These are phyloP conservation scores for Gari tellinella DNA, from an alignment of 2,888 invertebrate genomes.

Conservation along the genomic window DNA sequence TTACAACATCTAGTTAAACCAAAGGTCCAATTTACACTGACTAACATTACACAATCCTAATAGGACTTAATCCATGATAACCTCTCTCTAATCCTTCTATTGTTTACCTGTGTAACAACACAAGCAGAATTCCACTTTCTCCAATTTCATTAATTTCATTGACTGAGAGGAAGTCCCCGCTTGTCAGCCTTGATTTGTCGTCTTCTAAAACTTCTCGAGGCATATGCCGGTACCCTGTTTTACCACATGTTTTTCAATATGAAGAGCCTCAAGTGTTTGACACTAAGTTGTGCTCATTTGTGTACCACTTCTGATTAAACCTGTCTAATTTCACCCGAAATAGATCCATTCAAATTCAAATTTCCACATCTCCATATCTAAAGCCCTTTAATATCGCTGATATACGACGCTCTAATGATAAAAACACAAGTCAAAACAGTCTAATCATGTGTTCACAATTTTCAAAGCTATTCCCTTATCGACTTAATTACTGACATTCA, in stretches of 20 bases:
- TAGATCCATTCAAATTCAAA: conserved; percentile 17
- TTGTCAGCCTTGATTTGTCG: no score
- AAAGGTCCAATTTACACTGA: conserved; percentile 19
- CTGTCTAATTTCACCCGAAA: conserved; percentile 24
- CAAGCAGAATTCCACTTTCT: neutral
- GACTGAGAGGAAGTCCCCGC: no score
- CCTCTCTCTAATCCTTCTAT: conserved; percentile 27
- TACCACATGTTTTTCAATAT: no score
- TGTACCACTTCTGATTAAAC: conserved; percentile 11
- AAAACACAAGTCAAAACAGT: conserved; percentile 5
- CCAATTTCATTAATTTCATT: neutral
- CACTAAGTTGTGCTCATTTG: conserved; percentile 2
- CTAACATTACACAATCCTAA: conserved; percentile 41
- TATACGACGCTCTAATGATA: conserved; percentile 1
- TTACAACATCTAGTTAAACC: conserved; percentile 31
- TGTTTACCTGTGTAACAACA: conserved; percentile 37
- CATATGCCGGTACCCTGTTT: no score
- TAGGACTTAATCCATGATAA: conserved; percentile 29
- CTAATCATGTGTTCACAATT: conserved; percentile 8
- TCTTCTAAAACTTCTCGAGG: no score
- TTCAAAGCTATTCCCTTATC: conserved; percentile 10
- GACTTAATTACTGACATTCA: conserved; percentile 11
- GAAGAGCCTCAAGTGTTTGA: no score
- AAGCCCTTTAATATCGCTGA: conserved; percentile 1
- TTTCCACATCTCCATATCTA: conserved; percentile 12